Base-by-base conservation (phyloP, 2,797 vertebrate species). In the Danio aesculapii region DNA sequence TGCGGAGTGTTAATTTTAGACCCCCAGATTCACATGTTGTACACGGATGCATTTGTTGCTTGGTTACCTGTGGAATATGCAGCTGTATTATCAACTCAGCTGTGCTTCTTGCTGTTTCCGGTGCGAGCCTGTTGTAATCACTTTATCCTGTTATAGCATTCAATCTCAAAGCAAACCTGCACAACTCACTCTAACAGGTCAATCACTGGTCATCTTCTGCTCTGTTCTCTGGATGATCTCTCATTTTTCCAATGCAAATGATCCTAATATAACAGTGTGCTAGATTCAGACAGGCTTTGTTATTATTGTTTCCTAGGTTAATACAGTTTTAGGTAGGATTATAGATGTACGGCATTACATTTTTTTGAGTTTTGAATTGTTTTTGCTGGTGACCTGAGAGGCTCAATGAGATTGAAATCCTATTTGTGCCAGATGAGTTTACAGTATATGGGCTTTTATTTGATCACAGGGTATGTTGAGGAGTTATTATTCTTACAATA, bases 51-150 rank as follows among this genome's bases (percentile, higher is more conserved):
- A 52, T 78, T 30, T 59, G 58, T 57, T 80, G 47, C 47, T 71
- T 62, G 39, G 57, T 62, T 53, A 30, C 47, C 16, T 71, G 10
- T 41, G 5, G 41, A 43, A 43, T 62, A 50, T 70, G 39, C 47
- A 62, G 8, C 16, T 52, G n/a, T 79, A n/a, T 62, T 43, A 55
- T 13, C 55, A 67, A 61, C 53, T 49, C 47, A 69, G 79, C 13
- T 77, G 61, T 8, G 83, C 87, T 87, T 85, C 84, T 89, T 87
- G 64, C 16, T 88, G 87, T n/a, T 12, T n/a, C 0, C 6, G 19
- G 7, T 6, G 4, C 47, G 17, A 16, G 64, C 5, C 12, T 4
- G n/a, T 61, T 61, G 8, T 71, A 62, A 71, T 50, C 47, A 21
- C 55, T 79, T 79, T 43, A 61, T 79, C 30, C 16, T 61, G 46